Evolutionary conservation across 2,113 vertebrate genomes (phyloP).

Genomic region (Sinocyclocheilus grahami): DNA sequence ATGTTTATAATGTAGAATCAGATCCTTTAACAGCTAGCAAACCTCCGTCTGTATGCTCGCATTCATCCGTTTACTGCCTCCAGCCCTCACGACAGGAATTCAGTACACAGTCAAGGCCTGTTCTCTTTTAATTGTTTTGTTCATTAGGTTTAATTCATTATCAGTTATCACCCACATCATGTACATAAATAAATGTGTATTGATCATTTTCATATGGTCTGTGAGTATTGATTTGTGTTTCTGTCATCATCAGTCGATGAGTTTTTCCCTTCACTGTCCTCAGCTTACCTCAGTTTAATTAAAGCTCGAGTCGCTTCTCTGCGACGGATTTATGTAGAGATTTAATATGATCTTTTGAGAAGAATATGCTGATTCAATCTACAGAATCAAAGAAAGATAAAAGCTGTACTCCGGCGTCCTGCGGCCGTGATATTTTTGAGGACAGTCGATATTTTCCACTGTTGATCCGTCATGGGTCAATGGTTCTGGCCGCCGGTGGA

Average conservation of each 20-base stretch:
- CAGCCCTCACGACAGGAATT: background rate
- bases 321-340: background rate
- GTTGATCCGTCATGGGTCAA: background rate
- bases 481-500: background rate
- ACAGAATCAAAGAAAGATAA: too few species aligned
- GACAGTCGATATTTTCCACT: conserved; percentile 1
- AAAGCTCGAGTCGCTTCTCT: background rate
- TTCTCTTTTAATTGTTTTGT: background rate
- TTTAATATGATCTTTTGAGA: background rate
- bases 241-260: background rate
- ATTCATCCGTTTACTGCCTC: background rate
- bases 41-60: background rate
- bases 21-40: background rate
- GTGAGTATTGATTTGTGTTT: background rate
- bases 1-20: background rate
- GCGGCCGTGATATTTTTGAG: background rate
- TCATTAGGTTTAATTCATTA: background rate
- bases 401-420: too few species aligned
- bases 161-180: background rate
- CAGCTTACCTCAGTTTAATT: background rate
- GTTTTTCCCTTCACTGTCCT: background rate
- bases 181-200: conserved; percentile 31
- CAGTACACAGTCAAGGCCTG: conserved; percentile 8
- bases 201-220: background rate
- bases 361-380: background rate